Percentiles rank a stretch among this genome's conserved stretches.
phyloP scores from a whole-genome alignment of 1,140 invertebrate genomes.

The Propsilocerus akamusi region DNA sequence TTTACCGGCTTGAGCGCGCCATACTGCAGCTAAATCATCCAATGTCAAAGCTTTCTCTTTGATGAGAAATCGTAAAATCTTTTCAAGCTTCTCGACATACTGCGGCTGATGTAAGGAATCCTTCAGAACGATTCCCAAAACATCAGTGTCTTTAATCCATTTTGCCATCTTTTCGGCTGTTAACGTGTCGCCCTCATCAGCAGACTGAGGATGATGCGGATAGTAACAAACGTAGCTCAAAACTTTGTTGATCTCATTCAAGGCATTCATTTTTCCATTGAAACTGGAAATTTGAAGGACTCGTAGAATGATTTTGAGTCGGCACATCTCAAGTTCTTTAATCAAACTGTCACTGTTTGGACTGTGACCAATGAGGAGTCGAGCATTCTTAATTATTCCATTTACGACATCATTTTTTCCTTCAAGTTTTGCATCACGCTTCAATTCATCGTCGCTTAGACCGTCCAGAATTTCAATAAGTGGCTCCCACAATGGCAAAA shows the following conservation, averaged over 20 bases:
- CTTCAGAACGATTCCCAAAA: constrained; percentile 84
- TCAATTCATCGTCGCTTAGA: constrained; percentile 91
- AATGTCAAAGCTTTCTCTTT: constrained; percentile 84
- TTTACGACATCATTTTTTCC: constrained; percentile 85
- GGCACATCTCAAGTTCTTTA: constrained; percentile 83
- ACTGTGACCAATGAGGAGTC: constrained; percentile 63
- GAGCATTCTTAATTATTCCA: constrained; percentile 73
- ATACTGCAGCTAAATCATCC: constrained; percentile 84
- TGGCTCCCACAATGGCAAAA: constrained; percentile 86
- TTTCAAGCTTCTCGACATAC: constrained; percentile 95
- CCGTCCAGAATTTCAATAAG: constrained; percentile 82
- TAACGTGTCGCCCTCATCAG: constrained; percentile 80
- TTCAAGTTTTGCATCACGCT: constrained; percentile 92
- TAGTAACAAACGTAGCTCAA: constrained; percentile 81
- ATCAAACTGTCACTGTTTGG: constrained; percentile 67
- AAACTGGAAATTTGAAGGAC: constrained; percentile 93
- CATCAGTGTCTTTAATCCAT: constrained; percentile 94
- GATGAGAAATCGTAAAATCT: constrained; percentile 91
- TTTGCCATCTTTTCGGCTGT: constrained; percentile 85
- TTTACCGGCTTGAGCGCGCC: constrained; percentile 89
- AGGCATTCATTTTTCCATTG: constrained; percentile 97
- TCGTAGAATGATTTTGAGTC: constrained; percentile 90
- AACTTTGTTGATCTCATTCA: constrained; percentile 98
- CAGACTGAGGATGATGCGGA: constrained; percentile 38
- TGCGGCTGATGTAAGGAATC: constrained; percentile 95